These are phyloP conservation scores for Phrynosoma platyrhinos DNA, from an alignment of 2,113 vertebrate species.

Conservation along the genomic window DNA sequence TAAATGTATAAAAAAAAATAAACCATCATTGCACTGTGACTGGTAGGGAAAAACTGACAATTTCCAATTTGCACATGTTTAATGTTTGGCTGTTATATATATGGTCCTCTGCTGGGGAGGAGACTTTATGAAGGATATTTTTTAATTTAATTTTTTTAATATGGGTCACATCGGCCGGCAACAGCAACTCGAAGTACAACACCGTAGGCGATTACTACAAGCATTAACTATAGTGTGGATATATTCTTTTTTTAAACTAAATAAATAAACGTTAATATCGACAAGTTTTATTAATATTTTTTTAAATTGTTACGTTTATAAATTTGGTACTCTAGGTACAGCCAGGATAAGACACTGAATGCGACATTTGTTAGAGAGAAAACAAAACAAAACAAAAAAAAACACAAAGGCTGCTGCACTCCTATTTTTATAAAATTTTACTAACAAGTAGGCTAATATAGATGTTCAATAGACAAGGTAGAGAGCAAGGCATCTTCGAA, in stretches of 20 bases:
- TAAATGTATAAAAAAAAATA: constrained; percentile 73
- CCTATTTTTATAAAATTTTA: constrained; percentile 88
- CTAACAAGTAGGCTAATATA: constrained; percentile 84
- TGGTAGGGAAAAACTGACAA: constrained; percentile 93
- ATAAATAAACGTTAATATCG: constrained; percentile 77
- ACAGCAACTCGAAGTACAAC: constrained; percentile 85
- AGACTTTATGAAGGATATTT: constrained; percentile 93
- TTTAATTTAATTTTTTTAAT: constrained; percentile 87
- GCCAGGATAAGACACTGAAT: constrained; percentile 95
- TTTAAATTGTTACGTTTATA: constrained; percentile 89
- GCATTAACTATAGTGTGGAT: constrained; percentile 86
- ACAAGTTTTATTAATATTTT: constrained; percentile 88
- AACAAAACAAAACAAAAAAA: neutral
- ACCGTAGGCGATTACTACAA: constrained; percentile 84
- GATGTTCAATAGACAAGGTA: constrained; percentile 80
- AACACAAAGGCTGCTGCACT: constrained; percentile 85
- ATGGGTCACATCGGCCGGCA: constrained; percentile 84
- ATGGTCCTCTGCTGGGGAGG: constrained; percentile 87
- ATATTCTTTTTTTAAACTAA: constrained; percentile 85
- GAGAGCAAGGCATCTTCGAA: constrained; percentile 78
- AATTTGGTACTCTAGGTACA: constrained; percentile 94
- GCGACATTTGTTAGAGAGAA: constrained; percentile 83
- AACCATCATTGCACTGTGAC: constrained; percentile 98
- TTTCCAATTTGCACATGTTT: constrained; percentile 98
- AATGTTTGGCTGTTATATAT: constrained; percentile 93